Conservation (phyloP, 1,140 invertebrate genomes). For the Goniozus legneri region DNA sequence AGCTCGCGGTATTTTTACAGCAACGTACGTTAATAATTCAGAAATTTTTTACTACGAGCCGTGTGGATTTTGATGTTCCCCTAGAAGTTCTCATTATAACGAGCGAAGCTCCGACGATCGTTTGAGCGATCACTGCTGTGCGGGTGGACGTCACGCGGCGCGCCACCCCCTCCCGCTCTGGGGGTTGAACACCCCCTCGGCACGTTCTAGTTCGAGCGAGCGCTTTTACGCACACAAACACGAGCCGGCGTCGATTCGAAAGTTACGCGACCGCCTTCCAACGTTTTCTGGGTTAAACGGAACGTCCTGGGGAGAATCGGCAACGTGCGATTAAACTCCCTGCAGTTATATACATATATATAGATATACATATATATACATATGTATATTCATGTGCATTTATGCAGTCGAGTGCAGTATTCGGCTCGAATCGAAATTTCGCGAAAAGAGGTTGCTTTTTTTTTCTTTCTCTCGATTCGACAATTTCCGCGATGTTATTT, state of each 20-base stretch:
- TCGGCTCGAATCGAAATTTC: too few species aligned
- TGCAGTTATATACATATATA: not conserved
- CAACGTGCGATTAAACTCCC: too few species aligned
- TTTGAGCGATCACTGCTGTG: slow-evolving; percentile 12
- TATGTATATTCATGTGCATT: not conserved
- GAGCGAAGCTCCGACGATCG: too few species aligned
- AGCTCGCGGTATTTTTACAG: too few species aligned
- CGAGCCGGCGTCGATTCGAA: not conserved
- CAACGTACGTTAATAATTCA: too few species aligned
- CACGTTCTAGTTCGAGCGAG: slow-evolving; percentile 13
- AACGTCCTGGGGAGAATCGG: slow-evolving; percentile 14
- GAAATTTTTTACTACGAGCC: too few species aligned
- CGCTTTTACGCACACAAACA: not conserved
- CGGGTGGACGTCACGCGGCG: slow-evolving; percentile 7
- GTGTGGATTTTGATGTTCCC: too few species aligned
- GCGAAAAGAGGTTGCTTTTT: too few species aligned
- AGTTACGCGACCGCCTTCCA: not conserved
- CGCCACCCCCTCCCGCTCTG: slow-evolving; percentile 10
- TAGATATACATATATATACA: not conserved
- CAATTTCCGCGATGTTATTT: too few species aligned
- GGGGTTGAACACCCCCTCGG: slow-evolving; percentile 11
- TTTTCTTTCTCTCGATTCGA: too few species aligned
- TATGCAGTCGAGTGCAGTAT: too few species aligned
- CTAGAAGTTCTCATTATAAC: too few species aligned
- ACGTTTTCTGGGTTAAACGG: slow-evolving; percentile 20